Conservation (phyloP, 1,140 invertebrate genomes). For the Anthonomus grandis region DNA sequence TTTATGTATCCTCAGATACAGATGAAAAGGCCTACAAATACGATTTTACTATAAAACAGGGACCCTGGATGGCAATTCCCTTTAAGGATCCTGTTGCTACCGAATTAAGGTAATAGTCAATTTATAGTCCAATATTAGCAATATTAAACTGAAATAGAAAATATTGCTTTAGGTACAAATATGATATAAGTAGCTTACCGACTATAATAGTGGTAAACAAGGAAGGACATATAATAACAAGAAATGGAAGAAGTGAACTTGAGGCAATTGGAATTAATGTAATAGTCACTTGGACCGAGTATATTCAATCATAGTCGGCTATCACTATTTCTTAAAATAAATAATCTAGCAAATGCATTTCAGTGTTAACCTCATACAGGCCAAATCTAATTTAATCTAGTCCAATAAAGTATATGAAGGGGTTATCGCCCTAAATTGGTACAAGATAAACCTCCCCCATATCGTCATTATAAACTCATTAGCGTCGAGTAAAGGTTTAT, state of each 20-base stretch:
- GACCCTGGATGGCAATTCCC: constrained; percentile 28
- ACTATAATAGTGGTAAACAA: constrained; percentile 21
- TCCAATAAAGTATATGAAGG: too few species aligned
- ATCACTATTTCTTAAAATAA: too few species aligned
- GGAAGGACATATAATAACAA: constrained; percentile 26
- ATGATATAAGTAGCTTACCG: constrained; percentile 24
- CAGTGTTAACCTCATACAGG: constrained; percentile 3
- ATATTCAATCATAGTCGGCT: constrained; percentile 24
- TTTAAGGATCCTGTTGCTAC: constrained; percentile 11
- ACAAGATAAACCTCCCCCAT: not conserved
- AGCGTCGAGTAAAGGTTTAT: not conserved
- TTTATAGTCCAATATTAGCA: too few species aligned
- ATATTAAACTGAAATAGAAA: too few species aligned
- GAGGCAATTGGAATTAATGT: constrained; percentile 24
- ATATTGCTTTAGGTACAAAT: constrained; percentile 11
- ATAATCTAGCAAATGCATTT: not conserved
- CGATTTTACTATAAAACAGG: constrained; percentile 23
- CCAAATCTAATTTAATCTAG: not conserved
- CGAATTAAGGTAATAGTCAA: not conserved
- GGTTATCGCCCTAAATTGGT: too few species aligned
- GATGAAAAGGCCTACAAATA: constrained; percentile 16
- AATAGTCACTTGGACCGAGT: constrained; percentile 29
- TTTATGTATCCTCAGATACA: constrained; percentile 28
- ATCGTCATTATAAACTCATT: not conserved
- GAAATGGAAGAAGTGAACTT: constrained; percentile 24